Evolutionary conservation across 2,113 vertebrate genomes (phyloP).

Genomic region (Burhinus oedicnemus): DNA sequence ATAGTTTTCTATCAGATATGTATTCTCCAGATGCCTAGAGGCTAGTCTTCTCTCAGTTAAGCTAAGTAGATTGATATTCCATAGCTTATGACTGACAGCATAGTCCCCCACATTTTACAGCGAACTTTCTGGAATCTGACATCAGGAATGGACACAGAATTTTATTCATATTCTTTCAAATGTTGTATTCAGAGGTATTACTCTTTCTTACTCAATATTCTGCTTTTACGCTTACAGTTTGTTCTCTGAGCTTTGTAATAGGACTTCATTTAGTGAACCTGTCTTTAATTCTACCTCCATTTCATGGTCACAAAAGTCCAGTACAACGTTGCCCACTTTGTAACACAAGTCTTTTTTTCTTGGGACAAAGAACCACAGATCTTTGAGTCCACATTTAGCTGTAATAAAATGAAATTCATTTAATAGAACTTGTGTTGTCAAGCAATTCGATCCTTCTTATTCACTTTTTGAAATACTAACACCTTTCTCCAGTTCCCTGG

Average conservation of each 20-base stretch:
- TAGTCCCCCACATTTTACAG: background rate
- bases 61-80: background rate
- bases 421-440: background rate
- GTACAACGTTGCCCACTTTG: background rate
- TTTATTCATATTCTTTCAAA: background rate
- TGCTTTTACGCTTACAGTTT: background rate
- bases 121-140: background rate
- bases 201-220: background rate
- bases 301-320: background rate
- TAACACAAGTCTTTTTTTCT: background rate
- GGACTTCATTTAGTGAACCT: background rate
- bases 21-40: background rate
- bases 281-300: background rate
- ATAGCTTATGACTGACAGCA: background rate
- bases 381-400: background rate
- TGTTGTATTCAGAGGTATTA: background rate
- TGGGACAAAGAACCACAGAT: background rate
- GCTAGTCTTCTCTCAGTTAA: background rate
- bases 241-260: background rate
- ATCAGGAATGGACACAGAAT: background rate
- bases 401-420: background rate
- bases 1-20: background rate
- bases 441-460: background rate
- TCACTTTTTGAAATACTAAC: background rate
- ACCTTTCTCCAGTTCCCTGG: background rate